Conservation (phyloP, 2,888 invertebrate species). For the Rhopalosiphum nymphaeae region DNA sequence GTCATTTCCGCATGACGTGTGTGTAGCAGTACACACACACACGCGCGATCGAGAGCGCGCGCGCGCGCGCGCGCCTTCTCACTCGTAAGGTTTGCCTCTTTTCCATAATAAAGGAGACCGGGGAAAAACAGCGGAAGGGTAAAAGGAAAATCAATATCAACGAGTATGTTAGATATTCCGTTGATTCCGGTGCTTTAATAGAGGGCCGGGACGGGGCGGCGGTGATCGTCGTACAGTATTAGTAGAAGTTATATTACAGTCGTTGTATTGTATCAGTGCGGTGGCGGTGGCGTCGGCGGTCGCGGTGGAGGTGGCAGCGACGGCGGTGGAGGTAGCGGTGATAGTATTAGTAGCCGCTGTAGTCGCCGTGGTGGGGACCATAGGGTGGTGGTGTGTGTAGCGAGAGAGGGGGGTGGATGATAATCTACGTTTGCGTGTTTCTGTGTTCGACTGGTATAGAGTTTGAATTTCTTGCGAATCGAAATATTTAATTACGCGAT, state of each 20-base stretch:
- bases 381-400: not conserved
- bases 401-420: not conserved
- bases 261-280: not conserved
- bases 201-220: not conserved
- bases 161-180: slow-evolving; percentile 58
- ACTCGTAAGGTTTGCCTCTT: slow-evolving; percentile 11
- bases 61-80: not conserved
- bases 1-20: not conserved
- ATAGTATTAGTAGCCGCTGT: not conserved
- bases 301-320: no score
- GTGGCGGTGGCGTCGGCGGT: not conserved
- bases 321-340: not conserved
- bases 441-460: not conserved
- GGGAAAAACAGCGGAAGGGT: slow-evolving; percentile 32
- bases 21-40: not conserved
- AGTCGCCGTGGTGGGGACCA: not conserved
- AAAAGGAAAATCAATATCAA: slow-evolving; percentile 63
- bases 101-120: slow-evolving; percentile 20
- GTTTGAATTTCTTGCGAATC: not conserved
- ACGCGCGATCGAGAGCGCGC: not conserved
- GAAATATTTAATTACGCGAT: not conserved
- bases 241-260: slow-evolving; percentile 11
- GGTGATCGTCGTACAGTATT: slow-evolving; percentile 6
- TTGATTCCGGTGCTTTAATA: slow-evolving; percentile 45
- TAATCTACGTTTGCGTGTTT: not conserved